Evolutionary conservation across 2,113 vertebrate genomes (phyloP).

Genomic region (Micronisus gabar): DNA sequence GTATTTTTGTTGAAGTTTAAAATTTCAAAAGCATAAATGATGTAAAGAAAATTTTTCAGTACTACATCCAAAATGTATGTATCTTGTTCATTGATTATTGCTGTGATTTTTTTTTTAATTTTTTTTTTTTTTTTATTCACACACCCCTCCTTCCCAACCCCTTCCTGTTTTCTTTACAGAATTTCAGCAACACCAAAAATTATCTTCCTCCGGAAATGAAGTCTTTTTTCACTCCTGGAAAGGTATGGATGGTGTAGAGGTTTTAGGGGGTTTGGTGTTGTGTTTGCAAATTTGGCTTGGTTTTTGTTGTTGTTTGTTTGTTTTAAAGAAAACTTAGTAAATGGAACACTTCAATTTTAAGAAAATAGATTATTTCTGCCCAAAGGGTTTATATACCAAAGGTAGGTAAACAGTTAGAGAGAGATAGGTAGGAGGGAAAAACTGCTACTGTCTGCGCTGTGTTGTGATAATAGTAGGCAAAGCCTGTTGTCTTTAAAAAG

Average conservation of each 20-base stretch:
- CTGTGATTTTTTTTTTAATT: neutral
- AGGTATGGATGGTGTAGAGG: conserved; percentile 70
- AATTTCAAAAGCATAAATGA: neutral
- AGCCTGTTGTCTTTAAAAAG: neutral
- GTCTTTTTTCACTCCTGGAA: conserved; percentile 95
- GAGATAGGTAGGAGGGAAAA: neutral
- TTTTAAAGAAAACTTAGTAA: neutral
- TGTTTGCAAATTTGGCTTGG: neutral
- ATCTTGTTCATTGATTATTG: neutral
- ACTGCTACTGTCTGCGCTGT: neutral
- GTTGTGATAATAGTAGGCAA: neutral
- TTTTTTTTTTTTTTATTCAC: neutral
- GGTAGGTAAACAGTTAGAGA: neutral
- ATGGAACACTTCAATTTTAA: neutral
- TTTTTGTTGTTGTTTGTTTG: neutral
- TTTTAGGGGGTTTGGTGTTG: neutral
- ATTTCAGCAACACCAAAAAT: conserved; percentile 98
- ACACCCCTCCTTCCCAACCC: neutral
- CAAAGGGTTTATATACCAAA: neutral
- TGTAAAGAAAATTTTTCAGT: neutral
- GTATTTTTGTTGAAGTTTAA: neutral
- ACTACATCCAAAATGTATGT: neutral
- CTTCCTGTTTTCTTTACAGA: conserved; percentile 73
- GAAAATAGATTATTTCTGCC: neutral
- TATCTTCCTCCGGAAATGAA: conserved; percentile 98